Conservation (phyloP, 1,140 invertebrate species). For the Oscheius sp. region DNA sequence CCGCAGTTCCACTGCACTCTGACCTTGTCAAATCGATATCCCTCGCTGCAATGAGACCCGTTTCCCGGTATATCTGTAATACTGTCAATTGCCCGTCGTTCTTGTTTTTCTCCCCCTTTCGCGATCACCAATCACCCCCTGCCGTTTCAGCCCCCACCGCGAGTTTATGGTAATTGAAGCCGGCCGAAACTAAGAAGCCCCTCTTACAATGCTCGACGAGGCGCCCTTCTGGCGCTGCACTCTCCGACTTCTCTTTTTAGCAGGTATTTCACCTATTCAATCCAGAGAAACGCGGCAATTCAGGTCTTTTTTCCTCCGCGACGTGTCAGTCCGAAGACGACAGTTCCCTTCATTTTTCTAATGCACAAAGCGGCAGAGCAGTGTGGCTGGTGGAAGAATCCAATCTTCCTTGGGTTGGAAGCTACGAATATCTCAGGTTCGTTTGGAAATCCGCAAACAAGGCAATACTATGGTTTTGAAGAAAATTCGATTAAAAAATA, state of each 20-base stretch:
- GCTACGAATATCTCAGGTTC: slow-evolving; percentile 43
- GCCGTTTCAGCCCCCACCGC: neutral
- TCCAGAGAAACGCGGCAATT: neutral
- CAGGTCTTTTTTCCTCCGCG: neutral
- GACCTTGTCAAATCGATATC: slow-evolving; percentile 12
- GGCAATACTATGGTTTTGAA: no score
- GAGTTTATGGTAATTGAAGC: no score
- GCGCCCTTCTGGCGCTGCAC: no score
- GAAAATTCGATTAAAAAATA: no score
- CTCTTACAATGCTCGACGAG: no score
- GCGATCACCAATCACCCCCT: neutral
- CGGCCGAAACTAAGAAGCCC: no score
- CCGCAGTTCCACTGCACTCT: neutral
- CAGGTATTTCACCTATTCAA: neutral
- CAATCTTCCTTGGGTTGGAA: slow-evolving; percentile 43
- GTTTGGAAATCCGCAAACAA: no score
- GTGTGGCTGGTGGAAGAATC: slow-evolving; percentile 40
- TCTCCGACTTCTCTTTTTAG: neutral
- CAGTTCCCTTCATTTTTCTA: slow-evolving; percentile 36
- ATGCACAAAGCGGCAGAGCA: slow-evolving; percentile 36
- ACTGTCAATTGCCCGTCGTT: neutral
- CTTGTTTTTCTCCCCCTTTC: neutral
- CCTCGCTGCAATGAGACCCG: neutral
- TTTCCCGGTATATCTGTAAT: neutral
- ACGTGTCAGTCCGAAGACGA: slow-evolving; percentile 29